phyloP scores from a whole-genome alignment of 2,888 invertebrate genomes.

The Lasioglossum villosulum region DNA sequence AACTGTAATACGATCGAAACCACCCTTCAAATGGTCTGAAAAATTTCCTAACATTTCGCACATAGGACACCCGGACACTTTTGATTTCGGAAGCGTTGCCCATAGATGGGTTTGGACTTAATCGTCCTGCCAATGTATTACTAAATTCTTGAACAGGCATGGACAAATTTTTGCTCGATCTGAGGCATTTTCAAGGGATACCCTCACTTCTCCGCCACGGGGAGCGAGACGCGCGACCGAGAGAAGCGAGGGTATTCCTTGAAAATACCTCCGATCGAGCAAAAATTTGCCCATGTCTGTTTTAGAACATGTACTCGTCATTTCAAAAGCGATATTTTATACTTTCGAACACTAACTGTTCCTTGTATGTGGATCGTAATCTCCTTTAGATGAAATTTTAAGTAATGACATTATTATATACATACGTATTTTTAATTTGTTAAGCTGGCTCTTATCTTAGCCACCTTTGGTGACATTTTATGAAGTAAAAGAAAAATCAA shows the following conservation, averaged over 20 bases:
- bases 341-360: conserved; percentile 10
- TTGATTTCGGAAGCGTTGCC: conserved; percentile 88
- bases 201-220: no score
- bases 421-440: conserved; percentile 8
- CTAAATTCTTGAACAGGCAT: neutral
- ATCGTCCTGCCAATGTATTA: conserved; percentile 28
- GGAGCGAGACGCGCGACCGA: no score
- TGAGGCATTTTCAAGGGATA: no score
- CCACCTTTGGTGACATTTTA: conserved; percentile 70
- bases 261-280: no score
- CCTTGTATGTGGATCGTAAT: conserved; percentile 13
- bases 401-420: conserved; percentile 1
- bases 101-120: conserved; percentile 87
- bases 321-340: neutral
- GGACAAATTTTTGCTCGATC: no score
- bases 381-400: conserved; percentile 25
- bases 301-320: neutral
- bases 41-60: conserved; percentile 88
- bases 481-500: conserved; percentile 52
- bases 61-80: conserved; percentile 91
- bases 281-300: no score
- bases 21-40: conserved; percentile 91
- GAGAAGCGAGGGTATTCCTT: no score
- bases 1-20: conserved; percentile 65
- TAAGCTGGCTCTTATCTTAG: conserved; percentile 75